These are phyloP conservation scores for Desmophyllum pertusum DNA, from an alignment of 92 coral and sea anemone species.

Conservation along the genomic window DNA sequence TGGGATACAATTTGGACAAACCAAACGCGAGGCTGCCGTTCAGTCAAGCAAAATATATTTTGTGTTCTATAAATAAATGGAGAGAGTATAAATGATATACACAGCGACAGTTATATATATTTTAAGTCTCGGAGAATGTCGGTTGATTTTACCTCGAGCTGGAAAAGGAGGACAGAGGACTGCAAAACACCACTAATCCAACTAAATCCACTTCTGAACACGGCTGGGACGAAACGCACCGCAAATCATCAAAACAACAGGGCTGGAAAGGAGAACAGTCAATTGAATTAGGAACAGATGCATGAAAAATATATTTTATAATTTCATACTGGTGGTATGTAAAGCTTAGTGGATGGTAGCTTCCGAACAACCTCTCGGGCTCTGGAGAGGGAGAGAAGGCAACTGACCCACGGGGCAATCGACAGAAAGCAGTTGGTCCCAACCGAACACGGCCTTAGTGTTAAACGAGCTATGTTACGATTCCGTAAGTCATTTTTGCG, in stretches of 20 bases:
- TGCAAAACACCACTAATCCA: slow-evolving; percentile 75
- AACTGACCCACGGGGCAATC: no score
- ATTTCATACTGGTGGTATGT: no score
- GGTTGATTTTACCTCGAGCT: slow-evolving; percentile 36
- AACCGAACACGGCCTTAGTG: no score
- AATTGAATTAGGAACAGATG: neutral
- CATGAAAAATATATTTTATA: neutral
- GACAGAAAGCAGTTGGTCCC: no score
- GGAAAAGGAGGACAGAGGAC: slow-evolving; percentile 32
- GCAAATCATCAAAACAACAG: slow-evolving; percentile 45
- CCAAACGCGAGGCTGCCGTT: no score
- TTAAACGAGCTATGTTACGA: no score
- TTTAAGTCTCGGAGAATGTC: neutral
- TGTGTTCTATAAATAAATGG: no score
- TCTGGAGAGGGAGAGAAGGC: no score
- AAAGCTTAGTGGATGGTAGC: no score
- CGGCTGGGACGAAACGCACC: slow-evolving; percentile 13
- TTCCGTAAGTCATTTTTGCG: no score
- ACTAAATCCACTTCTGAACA: slow-evolving; percentile 88
- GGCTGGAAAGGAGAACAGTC: slow-evolving; percentile 5
- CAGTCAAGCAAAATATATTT: neutral
- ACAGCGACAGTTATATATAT: neutral
- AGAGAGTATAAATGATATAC: no score
- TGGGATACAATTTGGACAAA: neutral
- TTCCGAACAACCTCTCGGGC: neutral